Evolutionary conservation across 2,888 invertebrate species (phyloP).

Genomic region (Synergus japonicus): DNA sequence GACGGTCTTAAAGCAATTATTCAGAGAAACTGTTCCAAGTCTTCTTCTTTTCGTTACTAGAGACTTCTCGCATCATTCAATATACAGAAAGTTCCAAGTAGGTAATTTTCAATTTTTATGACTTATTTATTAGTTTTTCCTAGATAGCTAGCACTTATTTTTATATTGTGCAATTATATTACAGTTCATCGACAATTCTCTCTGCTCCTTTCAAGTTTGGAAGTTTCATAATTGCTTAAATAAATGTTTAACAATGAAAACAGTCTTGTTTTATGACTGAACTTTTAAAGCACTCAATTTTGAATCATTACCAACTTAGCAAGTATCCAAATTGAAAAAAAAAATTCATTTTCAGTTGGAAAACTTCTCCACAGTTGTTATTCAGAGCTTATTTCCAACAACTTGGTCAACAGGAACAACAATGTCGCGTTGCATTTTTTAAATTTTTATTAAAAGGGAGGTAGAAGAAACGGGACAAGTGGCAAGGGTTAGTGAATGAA

Average conservation of each 20-base stretch:
- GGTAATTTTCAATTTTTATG: constrained; percentile 11
- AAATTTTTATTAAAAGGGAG: constrained; percentile 26
- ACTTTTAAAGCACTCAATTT: too few relatives aligned
- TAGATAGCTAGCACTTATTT: too few relatives aligned
- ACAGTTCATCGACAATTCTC: too few relatives aligned
- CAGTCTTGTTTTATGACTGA: too few relatives aligned
- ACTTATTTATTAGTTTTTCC: background rate
- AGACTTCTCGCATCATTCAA: background rate
- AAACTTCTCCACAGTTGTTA: too few relatives aligned
- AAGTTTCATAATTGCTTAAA: too few relatives aligned
- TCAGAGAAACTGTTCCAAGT: constrained; percentile 2
- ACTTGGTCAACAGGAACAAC: constrained; percentile 34
- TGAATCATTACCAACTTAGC: too few relatives aligned
- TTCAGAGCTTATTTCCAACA: constrained; percentile 11
- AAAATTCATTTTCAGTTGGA: too few relatives aligned
- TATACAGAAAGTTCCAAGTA: constrained; percentile 1
- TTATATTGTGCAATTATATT: too few relatives aligned
- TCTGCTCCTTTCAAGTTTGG: too few relatives aligned
- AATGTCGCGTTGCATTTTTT: constrained; percentile 17
- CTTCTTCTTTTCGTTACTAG: background rate
- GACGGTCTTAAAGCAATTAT: constrained; percentile 38
- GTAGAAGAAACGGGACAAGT: constrained; percentile 18
- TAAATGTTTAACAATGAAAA: too few relatives aligned
- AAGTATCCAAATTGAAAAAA: too few relatives aligned
- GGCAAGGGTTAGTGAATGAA: constrained; percentile 40